phyloP scores from a whole-genome alignment of 2,888 invertebrate genomes.

The Cryptus armator region DNA sequence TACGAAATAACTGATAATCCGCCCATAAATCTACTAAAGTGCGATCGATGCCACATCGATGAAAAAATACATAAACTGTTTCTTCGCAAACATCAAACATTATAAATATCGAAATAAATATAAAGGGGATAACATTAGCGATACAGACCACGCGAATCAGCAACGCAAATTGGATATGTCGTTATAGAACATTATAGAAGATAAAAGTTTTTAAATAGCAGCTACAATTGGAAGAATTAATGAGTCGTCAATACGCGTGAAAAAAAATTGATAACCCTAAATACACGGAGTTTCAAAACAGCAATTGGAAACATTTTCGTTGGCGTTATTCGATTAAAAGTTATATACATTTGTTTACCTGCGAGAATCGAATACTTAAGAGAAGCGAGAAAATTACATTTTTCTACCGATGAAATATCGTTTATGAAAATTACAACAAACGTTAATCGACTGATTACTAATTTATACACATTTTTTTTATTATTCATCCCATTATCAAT shows the following conservation, averaged over 20 bases:
- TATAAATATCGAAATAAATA: conserved; percentile 1
- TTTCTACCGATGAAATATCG: too few species aligned
- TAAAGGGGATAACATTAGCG: not conserved
- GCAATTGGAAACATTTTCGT: too few species aligned
- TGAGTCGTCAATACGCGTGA: not conserved
- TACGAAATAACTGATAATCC: conserved; percentile 50
- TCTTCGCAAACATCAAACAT: conserved; percentile 16
- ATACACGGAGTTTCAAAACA: too few species aligned
- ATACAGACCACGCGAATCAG: not conserved
- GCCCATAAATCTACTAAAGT: conserved; percentile 43
- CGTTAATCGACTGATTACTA: too few species aligned
- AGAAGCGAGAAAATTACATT: too few species aligned
- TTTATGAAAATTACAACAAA: too few species aligned
- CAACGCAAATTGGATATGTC: not conserved
- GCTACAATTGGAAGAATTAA: not conserved
- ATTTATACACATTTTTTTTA: not conserved
- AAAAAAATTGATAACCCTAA: not conserved
- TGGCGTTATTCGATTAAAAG: too few species aligned
- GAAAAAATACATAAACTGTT: conserved; percentile 1
- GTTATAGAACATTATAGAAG: not conserved
- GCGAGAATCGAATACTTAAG: too few species aligned
- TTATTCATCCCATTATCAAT: too few species aligned
- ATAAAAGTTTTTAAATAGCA: not conserved
- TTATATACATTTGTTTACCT: too few species aligned
- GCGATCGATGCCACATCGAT: conserved; percentile 31